Conservation (phyloP, 2,888 invertebrate genomes). For the Aphidoletes aphidimyza region DNA sequence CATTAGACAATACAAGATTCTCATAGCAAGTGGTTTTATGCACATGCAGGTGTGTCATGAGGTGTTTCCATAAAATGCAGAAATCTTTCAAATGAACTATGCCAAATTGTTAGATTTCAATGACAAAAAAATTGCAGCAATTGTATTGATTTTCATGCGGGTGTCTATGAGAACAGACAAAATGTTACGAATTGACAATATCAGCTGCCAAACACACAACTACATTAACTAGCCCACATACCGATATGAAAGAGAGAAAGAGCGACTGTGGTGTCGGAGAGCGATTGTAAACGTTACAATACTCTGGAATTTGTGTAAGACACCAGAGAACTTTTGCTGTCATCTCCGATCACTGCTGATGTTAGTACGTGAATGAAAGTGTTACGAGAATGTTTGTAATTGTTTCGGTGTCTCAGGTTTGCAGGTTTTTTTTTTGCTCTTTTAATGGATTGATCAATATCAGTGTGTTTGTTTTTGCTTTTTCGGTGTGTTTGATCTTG, state of each 20-base stretch:
- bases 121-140: neutral
- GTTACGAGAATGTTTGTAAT: conserved; percentile 24
- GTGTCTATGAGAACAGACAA: neutral
- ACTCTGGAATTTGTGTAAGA: neutral
- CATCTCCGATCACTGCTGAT: conserved; percentile 29
- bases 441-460: neutral
- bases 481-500: neutral
- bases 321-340: conserved; percentile 15
- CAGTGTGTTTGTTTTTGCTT: neutral
- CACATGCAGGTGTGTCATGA: neutral
- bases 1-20: conserved; percentile 7
- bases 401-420: conserved; percentile 14
- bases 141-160: neutral
- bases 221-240: neutral
- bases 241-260: neutral
- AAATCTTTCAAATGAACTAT: neutral
- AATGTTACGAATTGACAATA: conserved; percentile 12
- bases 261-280: neutral
- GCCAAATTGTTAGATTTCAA: neutral
- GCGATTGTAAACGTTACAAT: neutral
- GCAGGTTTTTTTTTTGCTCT: neutral
- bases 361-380: conserved; percentile 42
- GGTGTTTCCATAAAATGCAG: neutral
- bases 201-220: conserved; percentile 32
- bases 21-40: conserved; percentile 23